Base-by-base conservation (phyloP, 1,140 invertebrate species). In the Sinonovacula constricta region DNA sequence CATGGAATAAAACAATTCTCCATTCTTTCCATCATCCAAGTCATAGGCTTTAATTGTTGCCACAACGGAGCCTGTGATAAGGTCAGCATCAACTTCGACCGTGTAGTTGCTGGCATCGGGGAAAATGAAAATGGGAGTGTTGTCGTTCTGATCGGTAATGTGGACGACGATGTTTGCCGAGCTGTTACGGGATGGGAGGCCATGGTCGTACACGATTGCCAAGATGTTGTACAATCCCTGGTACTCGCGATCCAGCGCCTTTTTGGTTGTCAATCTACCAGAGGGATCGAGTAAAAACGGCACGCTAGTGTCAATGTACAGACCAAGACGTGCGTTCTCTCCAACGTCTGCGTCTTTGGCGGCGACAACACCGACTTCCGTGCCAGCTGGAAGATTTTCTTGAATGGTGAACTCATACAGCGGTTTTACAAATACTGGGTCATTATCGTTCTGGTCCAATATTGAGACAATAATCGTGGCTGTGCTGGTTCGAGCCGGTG, bases 321-420 rank as follows among this genome's bases (percentile, higher is more conserved):
- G 69, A 94, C 93, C 94, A 33, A 98, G 93, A 45, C 95, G 92
- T 81, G 95, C 95, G 89, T 98, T 98, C 0, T 94, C 93, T 1
- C 95, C 96, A 0, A 94, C 93, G 89, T 99, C 97, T 90, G 95
- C 96, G 87, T 99, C 97, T 0, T 95, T 91, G 0, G 97, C 97
- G 87, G 95, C 94, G 0, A 99, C 96, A 18, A 94, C 93, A 5
- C 95, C 91, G 0, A 98, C 94, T 83, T 93, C 93, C 2, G 95
- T 94, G 0, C 96, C 96, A 3, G 94, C 87, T 0, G 88, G 82
- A 0, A 94, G 94, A 30, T 94, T 95, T 92, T 98, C 97, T 10
- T 71, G 74, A 14, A 98, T 93, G 33, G 72, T 71, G 63, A 90
- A 87, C 39, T 71, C 45, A 70, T 86, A 89, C 3, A 75, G 33